Evolutionary conservation across 2,888 invertebrate species (phyloP).

Genomic region (Drosophila siamana): DNA sequence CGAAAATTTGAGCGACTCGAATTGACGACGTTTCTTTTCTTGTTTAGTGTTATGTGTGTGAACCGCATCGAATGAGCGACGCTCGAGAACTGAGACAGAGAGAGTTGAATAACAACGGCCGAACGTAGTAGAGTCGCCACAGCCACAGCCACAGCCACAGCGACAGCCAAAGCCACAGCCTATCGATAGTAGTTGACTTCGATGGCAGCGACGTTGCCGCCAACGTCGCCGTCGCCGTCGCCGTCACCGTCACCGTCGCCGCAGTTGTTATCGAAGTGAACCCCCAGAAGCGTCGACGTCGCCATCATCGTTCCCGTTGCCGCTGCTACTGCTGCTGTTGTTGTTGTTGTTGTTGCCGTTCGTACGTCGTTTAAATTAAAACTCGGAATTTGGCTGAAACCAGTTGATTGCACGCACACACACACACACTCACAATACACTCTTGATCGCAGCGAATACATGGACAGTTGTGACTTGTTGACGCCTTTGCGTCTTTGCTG

Average conservation of each 20-base stretch:
- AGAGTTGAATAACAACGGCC: constrained; percentile 35
- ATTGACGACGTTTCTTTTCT: constrained; percentile 8
- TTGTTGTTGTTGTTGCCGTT: constrained; percentile 41
- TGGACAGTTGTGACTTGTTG: constrained; percentile 42
- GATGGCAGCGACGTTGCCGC: constrained; percentile 10
- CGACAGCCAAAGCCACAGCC: too few species aligned
- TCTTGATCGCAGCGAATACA: constrained; percentile 19
- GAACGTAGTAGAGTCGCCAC: constrained; percentile 34
- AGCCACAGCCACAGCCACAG: too few species aligned
- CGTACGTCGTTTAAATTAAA: constrained; percentile 72
- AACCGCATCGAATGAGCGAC: constrained; percentile 67
- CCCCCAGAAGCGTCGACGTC: constrained; percentile 46
- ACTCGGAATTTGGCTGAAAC: constrained; percentile 78
- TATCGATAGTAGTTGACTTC: constrained; percentile 71
- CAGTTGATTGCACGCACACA: constrained; percentile 72
- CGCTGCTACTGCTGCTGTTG: constrained; percentile 20
- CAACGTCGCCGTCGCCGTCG: constrained; percentile 3
- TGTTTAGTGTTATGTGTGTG: constrained; percentile 11
- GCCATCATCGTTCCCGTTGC: constrained; percentile 26
- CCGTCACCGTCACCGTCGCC: constrained; percentile 15
- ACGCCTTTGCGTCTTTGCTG: constrained; percentile 64
- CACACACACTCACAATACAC: constrained; percentile 19
- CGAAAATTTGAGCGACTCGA: constrained; percentile 3
- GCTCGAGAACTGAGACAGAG: constrained; percentile 62
- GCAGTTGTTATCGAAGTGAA: constrained; percentile 64